Percentiles rank a stretch among this genome's conserved stretches.
These are phyloP conservation scores for Natator depressus DNA, from an alignment of 2,113 vertebrate genomes.

Conservation along the genomic window DNA sequence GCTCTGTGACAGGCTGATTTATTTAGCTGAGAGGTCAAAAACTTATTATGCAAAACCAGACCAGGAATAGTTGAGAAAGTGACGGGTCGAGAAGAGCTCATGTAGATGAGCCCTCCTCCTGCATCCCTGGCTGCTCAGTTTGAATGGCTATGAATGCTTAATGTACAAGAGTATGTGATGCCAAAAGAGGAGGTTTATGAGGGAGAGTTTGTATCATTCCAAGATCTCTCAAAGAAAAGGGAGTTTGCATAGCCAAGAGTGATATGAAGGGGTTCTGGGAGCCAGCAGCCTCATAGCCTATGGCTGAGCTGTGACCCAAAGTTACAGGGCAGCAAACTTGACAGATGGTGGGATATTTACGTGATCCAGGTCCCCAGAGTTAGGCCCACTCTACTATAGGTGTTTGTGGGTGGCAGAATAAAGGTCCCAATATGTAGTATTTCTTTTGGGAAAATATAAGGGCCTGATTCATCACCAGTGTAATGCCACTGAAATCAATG, in stretches of 20 bases:
- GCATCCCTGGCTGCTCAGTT: not conserved
- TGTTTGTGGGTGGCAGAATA: not conserved
- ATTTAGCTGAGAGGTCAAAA: slow-evolving; percentile 19
- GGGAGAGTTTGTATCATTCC: not conserved
- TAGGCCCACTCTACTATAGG: not conserved
- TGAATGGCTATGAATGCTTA: not conserved
- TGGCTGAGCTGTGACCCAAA: not conserved
- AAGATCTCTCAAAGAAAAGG: slow-evolving; percentile 10
- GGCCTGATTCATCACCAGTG: not conserved
- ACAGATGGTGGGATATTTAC: not conserved
- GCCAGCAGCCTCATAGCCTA: not conserved
- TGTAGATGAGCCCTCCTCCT: not conserved
- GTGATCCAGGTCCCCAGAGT: not conserved
- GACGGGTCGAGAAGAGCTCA: not conserved
- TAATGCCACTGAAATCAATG: not conserved
- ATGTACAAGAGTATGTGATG: not conserved
- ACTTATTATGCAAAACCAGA: not conserved
- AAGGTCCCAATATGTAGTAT: not conserved
- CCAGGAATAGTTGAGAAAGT: not conserved
- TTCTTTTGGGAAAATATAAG: not conserved
- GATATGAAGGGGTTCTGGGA: not conserved
- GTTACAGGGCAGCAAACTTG: not conserved
- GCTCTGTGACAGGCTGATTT: not conserved
- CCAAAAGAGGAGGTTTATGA: not conserved
- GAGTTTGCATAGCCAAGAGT: not conserved